Conservation (phyloP, 2,888 invertebrate species). For the Hypercompe scribonia region DNA sequence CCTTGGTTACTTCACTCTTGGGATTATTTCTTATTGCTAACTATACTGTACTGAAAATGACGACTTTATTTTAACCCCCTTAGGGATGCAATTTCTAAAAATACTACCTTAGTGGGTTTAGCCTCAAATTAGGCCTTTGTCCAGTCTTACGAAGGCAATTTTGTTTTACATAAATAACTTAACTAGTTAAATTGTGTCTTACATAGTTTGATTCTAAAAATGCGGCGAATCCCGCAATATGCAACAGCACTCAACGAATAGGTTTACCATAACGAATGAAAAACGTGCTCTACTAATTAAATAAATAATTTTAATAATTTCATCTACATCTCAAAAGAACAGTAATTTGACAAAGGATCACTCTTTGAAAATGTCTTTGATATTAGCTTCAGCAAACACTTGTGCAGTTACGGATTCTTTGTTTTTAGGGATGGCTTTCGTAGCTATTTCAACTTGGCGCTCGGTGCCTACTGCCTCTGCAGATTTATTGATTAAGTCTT, state of each 20-base stretch:
- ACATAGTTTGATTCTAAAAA: too few relatives aligned
- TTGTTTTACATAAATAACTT: too few relatives aligned
- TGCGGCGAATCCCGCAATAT: too few relatives aligned
- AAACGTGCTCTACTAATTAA: not conserved
- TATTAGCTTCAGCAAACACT: conserved; percentile 65
- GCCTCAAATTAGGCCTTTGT: too few relatives aligned
- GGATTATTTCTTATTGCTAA: too few relatives aligned
- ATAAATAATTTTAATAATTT: conserved; percentile 9
- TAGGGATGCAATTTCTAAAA: too few relatives aligned
- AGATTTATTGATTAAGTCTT: conserved; percentile 80
- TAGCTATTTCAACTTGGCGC: conserved; percentile 54
- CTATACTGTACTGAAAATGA: too few relatives aligned
- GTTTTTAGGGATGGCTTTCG: conserved; percentile 53
- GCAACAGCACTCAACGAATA: not conserved
- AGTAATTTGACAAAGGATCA: conserved; percentile 27
- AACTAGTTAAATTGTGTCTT: too few relatives aligned
- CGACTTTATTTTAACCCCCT: too few relatives aligned
- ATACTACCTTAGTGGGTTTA: too few relatives aligned
- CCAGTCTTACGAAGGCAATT: too few relatives aligned
- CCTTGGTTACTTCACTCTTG: too few relatives aligned
- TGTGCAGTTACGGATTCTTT: conserved; percentile 70
- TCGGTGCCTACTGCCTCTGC: conserved; percentile 63
- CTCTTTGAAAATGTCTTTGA: conserved; percentile 73
- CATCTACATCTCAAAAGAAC: conserved; percentile 4
- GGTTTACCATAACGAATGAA: not conserved